These are phyloP conservation scores for Trichoplusia ni DNA, from an alignment of 1,140 invertebrate genomes.

Conservation along the genomic window DNA sequence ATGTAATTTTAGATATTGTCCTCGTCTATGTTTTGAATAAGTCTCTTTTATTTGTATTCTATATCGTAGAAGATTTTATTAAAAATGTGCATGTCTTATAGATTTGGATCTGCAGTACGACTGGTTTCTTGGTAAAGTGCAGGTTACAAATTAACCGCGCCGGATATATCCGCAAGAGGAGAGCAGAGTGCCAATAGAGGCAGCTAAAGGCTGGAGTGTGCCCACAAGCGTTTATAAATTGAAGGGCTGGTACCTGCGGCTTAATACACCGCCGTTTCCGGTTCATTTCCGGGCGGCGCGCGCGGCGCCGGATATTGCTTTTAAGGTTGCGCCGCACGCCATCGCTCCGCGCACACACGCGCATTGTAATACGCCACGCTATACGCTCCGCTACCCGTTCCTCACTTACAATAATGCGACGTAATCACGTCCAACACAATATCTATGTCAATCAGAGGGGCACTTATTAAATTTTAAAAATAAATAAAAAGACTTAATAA, in stretches of 20 bases:
- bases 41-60: slow-evolving; percentile 40
- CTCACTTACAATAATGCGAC: too few relatives aligned
- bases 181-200: slow-evolving; percentile 51
- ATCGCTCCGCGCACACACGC: slow-evolving; percentile 54
- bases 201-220: slow-evolving; percentile 58
- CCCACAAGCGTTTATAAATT: slow-evolving; percentile 80
- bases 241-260: slow-evolving; percentile 80
- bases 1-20: slow-evolving; percentile 76
- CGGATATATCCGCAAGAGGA: slow-evolving; percentile 58
- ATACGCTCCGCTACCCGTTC: slow-evolving; percentile 23
- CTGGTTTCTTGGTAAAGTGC: slow-evolving; percentile 36
- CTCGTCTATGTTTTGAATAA: slow-evolving; percentile 58
- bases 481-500: slow-evolving; percentile 6
- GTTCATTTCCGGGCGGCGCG: slow-evolving; percentile 81
- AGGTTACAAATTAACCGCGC: slow-evolving; percentile 70
- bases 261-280: slow-evolving; percentile 82
- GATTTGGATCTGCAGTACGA: neutral
- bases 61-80: slow-evolving; percentile 35
- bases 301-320: slow-evolving; percentile 81
- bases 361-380: slow-evolving; percentile 34
- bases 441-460: too few relatives aligned
- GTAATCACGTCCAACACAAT: too few relatives aligned
- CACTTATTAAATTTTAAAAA: too few relatives aligned
- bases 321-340: slow-evolving; percentile 79
- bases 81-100: slow-evolving; percentile 14